These are phyloP conservation scores for Opisthograptis luteolata DNA, from an alignment of 2,888 invertebrate genomes.

Conservation along the genomic window DNA sequence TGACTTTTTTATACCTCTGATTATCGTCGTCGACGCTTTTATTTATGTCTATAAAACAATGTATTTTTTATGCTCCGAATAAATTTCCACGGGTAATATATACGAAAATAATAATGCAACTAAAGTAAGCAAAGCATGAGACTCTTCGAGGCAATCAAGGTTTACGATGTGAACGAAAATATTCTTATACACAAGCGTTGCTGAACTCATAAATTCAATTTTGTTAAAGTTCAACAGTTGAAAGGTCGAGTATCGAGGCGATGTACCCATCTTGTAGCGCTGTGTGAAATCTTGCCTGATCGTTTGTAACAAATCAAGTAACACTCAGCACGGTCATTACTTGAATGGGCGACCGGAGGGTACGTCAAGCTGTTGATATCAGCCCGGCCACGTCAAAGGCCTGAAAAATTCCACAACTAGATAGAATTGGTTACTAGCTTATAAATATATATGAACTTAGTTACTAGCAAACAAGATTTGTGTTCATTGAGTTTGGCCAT, in stretches of 20 bases:
- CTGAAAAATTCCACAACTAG: too few species aligned
- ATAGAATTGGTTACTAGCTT: too few species aligned
- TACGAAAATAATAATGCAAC: constrained; percentile 1
- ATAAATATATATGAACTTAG: too few species aligned
- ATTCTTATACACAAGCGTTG: neutral
- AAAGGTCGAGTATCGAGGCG: neutral
- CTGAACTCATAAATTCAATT: constrained; percentile 2
- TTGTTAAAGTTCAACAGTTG: constrained; percentile 3
- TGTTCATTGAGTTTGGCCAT: too few species aligned
- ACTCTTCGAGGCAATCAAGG: constrained; percentile 13
- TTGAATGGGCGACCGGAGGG: too few species aligned
- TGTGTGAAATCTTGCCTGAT: too few species aligned
- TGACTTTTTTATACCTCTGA: constrained; percentile 1
- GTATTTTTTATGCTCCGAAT: constrained; percentile 7
- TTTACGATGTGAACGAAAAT: constrained; percentile 13
- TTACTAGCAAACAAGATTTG: too few species aligned
- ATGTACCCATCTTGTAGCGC: too few species aligned
- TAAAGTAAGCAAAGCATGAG: constrained; percentile 7
- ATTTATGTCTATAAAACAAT: constrained; percentile 8
- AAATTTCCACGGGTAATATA: constrained; percentile 9
- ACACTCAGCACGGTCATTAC: too few species aligned
- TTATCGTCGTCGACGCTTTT: constrained; percentile 1
- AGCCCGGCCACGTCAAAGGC: too few species aligned
- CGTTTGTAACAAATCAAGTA: too few species aligned
- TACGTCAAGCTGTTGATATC: too few species aligned